A percentile compares a stretch with the other conserved stretches of the same genome.
Conservation (phyloP, 2,797 vertebrate genomes). For the Spinus olivaceus region DNA sequence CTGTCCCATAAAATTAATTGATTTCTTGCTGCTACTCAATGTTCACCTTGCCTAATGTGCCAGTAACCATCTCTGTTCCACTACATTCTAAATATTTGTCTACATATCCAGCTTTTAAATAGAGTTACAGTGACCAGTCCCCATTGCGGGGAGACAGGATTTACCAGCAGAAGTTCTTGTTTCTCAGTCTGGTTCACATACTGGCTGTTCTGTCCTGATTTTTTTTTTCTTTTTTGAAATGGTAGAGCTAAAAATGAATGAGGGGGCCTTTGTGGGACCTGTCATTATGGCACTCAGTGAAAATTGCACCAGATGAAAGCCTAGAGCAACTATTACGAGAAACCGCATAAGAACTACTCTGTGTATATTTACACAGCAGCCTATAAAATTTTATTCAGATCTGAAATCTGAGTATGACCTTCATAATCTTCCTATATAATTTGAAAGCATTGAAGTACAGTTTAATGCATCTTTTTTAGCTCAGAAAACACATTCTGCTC, state of each 20-base stretch:
- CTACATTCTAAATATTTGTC: neutral
- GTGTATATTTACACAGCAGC: conserved; percentile 18
- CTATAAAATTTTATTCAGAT: conserved; percentile 2
- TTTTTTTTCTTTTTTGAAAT: neutral
- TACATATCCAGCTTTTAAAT: neutral
- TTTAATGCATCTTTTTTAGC: conserved; percentile 14
- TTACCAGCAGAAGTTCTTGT: neutral
- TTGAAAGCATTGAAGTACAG: neutral
- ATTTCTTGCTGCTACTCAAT: neutral
- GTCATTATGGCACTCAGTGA: conserved; percentile 5
- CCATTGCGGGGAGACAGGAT: neutral
- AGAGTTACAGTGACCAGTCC: neutral
- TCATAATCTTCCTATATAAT: conserved; percentile 29
- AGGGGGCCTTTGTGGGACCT: neutral
- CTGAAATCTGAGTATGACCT: conserved; percentile 2
- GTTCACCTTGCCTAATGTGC: neutral
- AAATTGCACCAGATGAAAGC: conserved; percentile 41
- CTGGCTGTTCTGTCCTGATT: neutral
- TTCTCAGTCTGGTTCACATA: neutral
- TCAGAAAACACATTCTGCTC: neutral
- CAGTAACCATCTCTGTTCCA: neutral
- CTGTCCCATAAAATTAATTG: neutral
- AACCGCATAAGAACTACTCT: conserved; percentile 33
- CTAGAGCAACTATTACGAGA: neutral
- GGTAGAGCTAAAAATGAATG: conserved; percentile 35